phyloP scores from a whole-genome alignment of 2,888 invertebrate genomes.

The Conus canariensis region DNA sequence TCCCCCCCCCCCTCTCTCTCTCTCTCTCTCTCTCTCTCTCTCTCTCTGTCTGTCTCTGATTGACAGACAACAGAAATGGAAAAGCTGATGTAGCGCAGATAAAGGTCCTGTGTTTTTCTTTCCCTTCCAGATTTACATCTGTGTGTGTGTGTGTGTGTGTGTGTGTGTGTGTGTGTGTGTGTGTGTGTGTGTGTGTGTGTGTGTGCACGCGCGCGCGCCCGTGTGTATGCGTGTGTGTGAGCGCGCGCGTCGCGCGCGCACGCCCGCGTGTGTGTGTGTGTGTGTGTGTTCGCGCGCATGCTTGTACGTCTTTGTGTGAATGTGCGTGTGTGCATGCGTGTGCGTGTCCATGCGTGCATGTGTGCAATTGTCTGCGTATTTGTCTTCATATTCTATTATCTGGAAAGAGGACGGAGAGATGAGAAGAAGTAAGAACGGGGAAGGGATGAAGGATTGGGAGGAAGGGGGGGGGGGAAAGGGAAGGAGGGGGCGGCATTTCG shows the following conservation, averaged over 20 bases:
- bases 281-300: not conserved
- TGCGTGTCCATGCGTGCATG: not conserved
- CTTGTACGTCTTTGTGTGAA: not conserved
- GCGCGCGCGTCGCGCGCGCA: not conserved
- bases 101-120: too few relatives aligned
- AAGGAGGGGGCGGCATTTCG: too few relatives aligned
- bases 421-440: too few relatives aligned
- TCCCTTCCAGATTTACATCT: too few relatives aligned
- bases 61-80: too few relatives aligned
- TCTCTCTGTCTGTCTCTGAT: not conserved
- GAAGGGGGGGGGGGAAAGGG: too few relatives aligned
- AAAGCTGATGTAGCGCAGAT: too few relatives aligned
- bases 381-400: not conserved
- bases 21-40: not conserved
- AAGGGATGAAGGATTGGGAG: too few relatives aligned
- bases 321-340: not conserved
- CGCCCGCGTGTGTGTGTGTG: not conserved
- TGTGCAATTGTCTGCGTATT: not conserved
- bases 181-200: not conserved
- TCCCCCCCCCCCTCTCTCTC: too few relatives aligned
- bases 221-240: not conserved
- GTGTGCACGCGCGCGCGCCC: not conserved
- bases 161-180: not conserved
- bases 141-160: not conserved
- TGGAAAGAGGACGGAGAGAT: too few relatives aligned